Percentiles rank a stretch among this genome's conserved stretches.
phyloP scores from a whole-genome alignment of 2,113 vertebrate genomes.

The Indicator indicator region DNA sequence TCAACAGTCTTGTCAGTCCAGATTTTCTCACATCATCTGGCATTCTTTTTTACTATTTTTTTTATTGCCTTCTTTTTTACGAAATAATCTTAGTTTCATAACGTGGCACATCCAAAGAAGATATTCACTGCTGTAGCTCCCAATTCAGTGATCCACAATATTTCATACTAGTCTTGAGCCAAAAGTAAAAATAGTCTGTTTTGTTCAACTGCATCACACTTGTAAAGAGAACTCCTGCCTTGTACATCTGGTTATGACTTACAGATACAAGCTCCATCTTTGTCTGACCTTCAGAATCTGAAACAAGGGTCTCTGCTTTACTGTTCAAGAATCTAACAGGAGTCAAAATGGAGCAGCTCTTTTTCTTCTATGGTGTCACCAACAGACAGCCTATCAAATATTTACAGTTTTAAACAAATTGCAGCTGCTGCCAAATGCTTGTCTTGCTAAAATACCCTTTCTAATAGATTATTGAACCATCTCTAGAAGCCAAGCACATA shows the following conservation, averaged over 20 bases:
- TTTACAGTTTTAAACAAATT: constrained; percentile 1
- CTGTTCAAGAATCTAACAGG: background rate
- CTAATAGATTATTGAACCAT: background rate
- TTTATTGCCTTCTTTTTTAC: background rate
- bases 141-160: background rate
- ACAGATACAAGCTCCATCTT: background rate
- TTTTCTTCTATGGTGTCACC: background rate
- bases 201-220: background rate
- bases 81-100: background rate
- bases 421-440: background rate
- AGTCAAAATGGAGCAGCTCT: background rate
- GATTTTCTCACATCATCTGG: background rate
- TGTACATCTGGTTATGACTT: background rate
- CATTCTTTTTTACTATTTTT: background rate
- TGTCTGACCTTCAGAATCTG: background rate
- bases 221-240: background rate
- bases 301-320: background rate
- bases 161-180: background rate
- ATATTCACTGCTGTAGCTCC: background rate
- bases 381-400: constrained; percentile 16
- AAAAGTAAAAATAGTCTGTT: background rate
- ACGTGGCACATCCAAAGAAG: background rate
- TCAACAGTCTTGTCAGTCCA: background rate
- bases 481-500: background rate
- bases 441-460: background rate